These are phyloP conservation scores for Hippoglossus hippoglossus DNA, from an alignment of 2,797 vertebrate genomes.

Conservation along the genomic window DNA sequence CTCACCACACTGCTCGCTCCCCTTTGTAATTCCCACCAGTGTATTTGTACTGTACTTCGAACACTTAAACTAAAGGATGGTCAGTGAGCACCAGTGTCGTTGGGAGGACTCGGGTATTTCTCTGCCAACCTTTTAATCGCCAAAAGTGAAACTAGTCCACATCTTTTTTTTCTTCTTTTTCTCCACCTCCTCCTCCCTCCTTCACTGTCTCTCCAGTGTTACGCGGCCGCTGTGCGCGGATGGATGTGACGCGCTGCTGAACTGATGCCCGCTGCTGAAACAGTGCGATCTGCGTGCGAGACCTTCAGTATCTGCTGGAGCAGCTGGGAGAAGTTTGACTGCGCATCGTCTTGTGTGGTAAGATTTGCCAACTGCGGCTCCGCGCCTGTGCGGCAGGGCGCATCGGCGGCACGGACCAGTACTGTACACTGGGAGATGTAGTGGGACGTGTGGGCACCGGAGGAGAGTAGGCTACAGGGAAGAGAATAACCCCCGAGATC, in stretches of 20 bases:
- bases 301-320: slow-evolving; percentile 14
- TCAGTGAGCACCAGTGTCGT: slow-evolving; percentile 79
- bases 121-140: slow-evolving; percentile 59
- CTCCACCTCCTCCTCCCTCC: not conserved
- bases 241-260: slow-evolving; percentile 67
- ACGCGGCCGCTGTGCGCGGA: slow-evolving; percentile 53
- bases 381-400: slow-evolving; percentile 51
- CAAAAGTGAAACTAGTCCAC: slow-evolving; percentile 59
- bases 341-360: slow-evolving; percentile 74
- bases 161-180: slow-evolving; percentile 6
- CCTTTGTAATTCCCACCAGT: slow-evolving; percentile 30
- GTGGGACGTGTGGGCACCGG: slow-evolving; percentile 47
- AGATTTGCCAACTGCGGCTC: slow-evolving; percentile 57
- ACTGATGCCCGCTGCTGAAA: slow-evolving; percentile 60
- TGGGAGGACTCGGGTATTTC: slow-evolving; percentile 60
- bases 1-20: slow-evolving; percentile 6
- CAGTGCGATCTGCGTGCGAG: slow-evolving; percentile 60
- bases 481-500: slow-evolving; percentile 11
- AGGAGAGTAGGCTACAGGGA: slow-evolving; percentile 35
- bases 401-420: slow-evolving; percentile 44
- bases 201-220: slow-evolving; percentile 14
- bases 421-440: slow-evolving; percentile 34
- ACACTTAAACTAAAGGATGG: slow-evolving; percentile 71
- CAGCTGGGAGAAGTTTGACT: slow-evolving; percentile 70
- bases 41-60: slow-evolving; percentile 18